These are phyloP conservation scores for Phaenicophaeus curvirostris DNA, from an alignment of 2,797 vertebrate species.

Conservation along the genomic window DNA sequence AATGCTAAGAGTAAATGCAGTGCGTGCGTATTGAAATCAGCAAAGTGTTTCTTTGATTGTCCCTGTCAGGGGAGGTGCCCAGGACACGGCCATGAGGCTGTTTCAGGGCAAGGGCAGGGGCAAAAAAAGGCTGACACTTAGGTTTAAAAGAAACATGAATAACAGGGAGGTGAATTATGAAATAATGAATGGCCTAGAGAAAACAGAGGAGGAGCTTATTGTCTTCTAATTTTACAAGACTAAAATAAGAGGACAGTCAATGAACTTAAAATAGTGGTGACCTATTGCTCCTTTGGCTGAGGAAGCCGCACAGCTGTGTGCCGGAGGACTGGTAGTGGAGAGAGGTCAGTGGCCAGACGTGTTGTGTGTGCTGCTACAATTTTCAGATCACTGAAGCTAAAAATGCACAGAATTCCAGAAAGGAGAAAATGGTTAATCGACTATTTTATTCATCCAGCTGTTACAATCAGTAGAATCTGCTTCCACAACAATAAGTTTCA, in stretches of 20 bases:
- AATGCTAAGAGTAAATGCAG: not conserved
- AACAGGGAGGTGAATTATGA: not conserved
- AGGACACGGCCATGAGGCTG: not conserved
- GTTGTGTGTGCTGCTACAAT: not conserved
- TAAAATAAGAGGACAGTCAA: constrained; percentile 37
- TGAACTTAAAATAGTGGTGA: constrained; percentile 53
- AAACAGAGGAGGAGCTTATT: constrained; percentile 47
- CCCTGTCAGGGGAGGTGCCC: not conserved
- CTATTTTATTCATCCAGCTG: not conserved
- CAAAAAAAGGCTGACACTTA: not conserved
- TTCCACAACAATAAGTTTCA: not conserved
- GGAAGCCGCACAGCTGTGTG: constrained; percentile 45
- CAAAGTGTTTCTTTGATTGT: not conserved
- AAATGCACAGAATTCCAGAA: not conserved
- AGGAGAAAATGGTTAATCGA: not conserved
- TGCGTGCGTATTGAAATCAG: not conserved
- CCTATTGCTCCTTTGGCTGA: constrained; percentile 50
- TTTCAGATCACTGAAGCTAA: not conserved
- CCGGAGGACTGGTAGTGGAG: not conserved
- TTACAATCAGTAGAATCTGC: not conserved
- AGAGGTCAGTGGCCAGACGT: not conserved
- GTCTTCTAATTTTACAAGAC: constrained; percentile 16
- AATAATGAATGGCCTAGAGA: constrained; percentile 44
- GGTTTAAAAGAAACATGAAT: constrained; percentile 1
- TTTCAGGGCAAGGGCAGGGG: not conserved